Evolutionary conservation across 2,113 vertebrate genomes (phyloP).

Genomic region (Athene cunicularia): DNA sequence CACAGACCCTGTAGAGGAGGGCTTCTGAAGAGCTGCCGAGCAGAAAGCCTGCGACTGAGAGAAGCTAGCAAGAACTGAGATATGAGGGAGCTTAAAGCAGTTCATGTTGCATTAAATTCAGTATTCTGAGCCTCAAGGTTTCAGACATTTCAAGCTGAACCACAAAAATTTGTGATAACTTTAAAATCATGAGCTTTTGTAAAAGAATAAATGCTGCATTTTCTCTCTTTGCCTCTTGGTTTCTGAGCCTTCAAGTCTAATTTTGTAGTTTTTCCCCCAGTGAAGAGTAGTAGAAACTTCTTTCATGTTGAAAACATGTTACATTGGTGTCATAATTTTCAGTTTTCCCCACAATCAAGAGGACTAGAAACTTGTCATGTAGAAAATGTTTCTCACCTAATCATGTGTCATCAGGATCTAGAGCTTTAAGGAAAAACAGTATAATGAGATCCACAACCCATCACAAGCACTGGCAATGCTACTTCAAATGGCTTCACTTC

Average conservation of each 20-base stretch:
- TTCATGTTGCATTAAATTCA: neutral
- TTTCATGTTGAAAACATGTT: neutral
- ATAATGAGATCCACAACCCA: neutral
- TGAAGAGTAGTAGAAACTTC: neutral
- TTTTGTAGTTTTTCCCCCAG: neutral
- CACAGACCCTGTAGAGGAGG: neutral
- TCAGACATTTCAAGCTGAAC: neutral
- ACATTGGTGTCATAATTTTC: neutral
- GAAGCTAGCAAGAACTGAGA: neutral
- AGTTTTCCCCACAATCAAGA: neutral
- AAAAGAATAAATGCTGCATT: neutral
- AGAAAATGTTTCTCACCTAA: constrained; percentile 27
- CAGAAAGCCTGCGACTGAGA: neutral
- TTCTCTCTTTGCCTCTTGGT: neutral
- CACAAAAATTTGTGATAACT: neutral
- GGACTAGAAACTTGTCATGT: neutral
- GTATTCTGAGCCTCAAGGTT: neutral
- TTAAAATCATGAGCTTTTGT: neutral
- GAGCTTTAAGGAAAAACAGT: neutral
- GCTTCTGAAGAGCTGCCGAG: neutral
- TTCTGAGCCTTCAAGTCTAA: neutral
- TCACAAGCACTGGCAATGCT: neutral
- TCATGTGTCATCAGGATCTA: neutral
- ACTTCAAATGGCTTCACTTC: neutral
- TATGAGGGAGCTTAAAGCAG: neutral